Conservation (phyloP, 2,797 vertebrate genomes). For the Eutrigla gurnardus region DNA sequence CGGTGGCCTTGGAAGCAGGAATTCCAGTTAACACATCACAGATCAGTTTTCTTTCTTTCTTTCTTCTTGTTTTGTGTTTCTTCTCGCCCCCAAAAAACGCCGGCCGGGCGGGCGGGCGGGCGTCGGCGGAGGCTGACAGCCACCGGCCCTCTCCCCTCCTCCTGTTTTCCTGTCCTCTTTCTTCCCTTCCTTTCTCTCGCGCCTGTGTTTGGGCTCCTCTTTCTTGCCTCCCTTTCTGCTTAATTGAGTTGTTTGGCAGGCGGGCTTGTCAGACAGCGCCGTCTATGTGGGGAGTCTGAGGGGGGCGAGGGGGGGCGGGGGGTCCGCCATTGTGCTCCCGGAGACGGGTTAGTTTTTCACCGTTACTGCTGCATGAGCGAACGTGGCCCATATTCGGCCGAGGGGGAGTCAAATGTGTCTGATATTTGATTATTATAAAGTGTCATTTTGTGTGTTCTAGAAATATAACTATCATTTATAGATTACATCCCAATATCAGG, state of each 20-base stretch:
- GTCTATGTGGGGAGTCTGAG: slow-evolving; percentile 96
- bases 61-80: slow-evolving; percentile 59
- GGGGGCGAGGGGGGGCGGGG: slow-evolving; percentile 82
- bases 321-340: slow-evolving; percentile 93
- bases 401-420: slow-evolving; percentile 2
- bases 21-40: slow-evolving; percentile 91
- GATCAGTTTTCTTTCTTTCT: slow-evolving; percentile 69
- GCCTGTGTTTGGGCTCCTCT: slow-evolving; percentile 83
- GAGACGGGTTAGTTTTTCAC: slow-evolving; percentile 99
- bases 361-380: slow-evolving; percentile 95
- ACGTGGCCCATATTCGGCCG: slow-evolving; percentile 79
- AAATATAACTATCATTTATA: neutral
- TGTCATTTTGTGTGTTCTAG: too few species aligned
- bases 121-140: slow-evolving; percentile 86
- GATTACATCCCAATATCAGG: neutral
- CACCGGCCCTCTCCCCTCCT: slow-evolving; percentile 86
- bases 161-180: slow-evolving; percentile 78
- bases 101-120: slow-evolving; percentile 82
- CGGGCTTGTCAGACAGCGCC: slow-evolving; percentile 94
- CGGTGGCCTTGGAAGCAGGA: slow-evolving; percentile 85
- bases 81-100: slow-evolving; percentile 62
- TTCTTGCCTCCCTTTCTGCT: slow-evolving; percentile 93
- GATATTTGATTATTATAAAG: neutral
- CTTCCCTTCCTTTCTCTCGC: slow-evolving; percentile 72
- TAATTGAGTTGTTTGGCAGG: slow-evolving; percentile 99